Base-by-base conservation (phyloP, 92 coral and sea anemone species). In the Parazoanthus swiftii region DNA sequence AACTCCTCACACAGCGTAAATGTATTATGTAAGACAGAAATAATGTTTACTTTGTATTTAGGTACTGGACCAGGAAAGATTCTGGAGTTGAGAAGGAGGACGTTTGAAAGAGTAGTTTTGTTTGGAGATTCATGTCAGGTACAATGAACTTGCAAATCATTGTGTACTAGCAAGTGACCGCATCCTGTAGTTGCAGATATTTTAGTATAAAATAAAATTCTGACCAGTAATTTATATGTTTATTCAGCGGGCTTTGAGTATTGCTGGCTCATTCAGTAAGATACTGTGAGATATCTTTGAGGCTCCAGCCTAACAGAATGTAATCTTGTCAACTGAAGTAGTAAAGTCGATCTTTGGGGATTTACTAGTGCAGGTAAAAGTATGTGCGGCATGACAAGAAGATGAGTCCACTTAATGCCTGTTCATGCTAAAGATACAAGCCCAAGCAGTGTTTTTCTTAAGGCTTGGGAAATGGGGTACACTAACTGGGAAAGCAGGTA, bases 91-190 rank as follows among this genome's bases (percentile, higher is more conserved):
- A 90, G 97, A 42, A 92, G 97, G 75, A 89, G 98, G 80, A 94
- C 96, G 7, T 93, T 97, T 88, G 98, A 97, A 81, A 90, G 99
- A 76, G 86, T 89, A 36, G 93, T 97, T 2, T 82, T 92, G 90
- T 97, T 95, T 94, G 97, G 98, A 14, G 98, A 97, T 79, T 90
- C 99, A 0, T 97, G 99, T 79, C 99, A 97, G 98, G 99, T 63
- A 63, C 70, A 23, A 1, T 58, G 51, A 48, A 48, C 51, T 48
- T 48, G 51, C 10, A 48, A 48, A 7, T 48, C 0, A 48, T 10
- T 48, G 10, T 11, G 8, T 0, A 58, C 66, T 1, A 58, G 14
- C 66, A 58, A 1, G 66, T 58, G 66, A 15, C 16, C 5, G 66
- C 66, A 58, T 6, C 51, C 0, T 48, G 51, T 48, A 48, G 51